These are phyloP conservation scores for Ormyrus nitidulus DNA, from an alignment of 2,888 invertebrate genomes.

Conservation along the genomic window DNA sequence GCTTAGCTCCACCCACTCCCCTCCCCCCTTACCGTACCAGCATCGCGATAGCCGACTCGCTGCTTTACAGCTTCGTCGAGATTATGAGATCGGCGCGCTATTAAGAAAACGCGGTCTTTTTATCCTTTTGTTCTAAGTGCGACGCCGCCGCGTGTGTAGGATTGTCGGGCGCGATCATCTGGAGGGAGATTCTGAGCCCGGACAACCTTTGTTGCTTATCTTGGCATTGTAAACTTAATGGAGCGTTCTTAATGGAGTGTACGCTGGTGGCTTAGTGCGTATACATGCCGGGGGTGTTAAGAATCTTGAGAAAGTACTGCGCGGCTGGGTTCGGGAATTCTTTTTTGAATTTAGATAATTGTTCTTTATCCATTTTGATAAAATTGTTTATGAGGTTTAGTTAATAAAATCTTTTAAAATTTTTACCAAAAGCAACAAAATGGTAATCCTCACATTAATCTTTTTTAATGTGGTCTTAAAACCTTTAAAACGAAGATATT, in stretches of 20 bases:
- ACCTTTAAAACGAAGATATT: no score
- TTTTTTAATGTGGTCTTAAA: no score
- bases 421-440: no score
- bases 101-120: neutral
- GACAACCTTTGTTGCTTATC: no score
- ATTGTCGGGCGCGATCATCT: no score
- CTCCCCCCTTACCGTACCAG: neutral
- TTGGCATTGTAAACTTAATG: no score
- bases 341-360: neutral
- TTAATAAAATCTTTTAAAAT: no score
- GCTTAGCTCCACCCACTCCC: constrained; percentile 23
- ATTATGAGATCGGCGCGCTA: constrained; percentile 2
- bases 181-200: no score
- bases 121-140: no score
- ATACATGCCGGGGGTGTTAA: neutral
- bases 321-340: neutral
- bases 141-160: no score
- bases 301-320: neutral
- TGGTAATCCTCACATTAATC: no score
- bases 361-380: neutral
- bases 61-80: neutral
- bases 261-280: neutral
- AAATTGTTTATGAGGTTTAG: no score
- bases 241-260: neutral
- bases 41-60: constrained; percentile 12